phyloP scores from a whole-genome alignment of 92 coral and sea anemone genomes.

The Metridium senile region DNA sequence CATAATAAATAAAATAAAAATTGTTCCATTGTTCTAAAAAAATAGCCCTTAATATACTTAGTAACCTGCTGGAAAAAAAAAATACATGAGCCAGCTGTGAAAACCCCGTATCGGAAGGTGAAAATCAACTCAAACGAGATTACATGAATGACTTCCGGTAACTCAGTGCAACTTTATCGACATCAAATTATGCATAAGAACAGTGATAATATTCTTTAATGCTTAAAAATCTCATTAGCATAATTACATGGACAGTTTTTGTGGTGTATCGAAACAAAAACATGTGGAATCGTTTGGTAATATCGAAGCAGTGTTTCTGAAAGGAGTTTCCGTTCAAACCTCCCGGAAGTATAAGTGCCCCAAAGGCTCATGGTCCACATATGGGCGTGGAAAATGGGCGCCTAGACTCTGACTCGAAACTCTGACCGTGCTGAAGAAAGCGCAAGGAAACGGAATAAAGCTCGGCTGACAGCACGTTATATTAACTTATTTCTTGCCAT shows the following conservation, averaged over 20 bases:
- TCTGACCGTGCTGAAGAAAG: conserved; percentile 34
- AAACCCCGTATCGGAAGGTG: not conserved
- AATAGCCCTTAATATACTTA: too few relatives aligned
- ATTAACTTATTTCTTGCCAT: conserved; percentile 6
- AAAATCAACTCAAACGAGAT: not conserved
- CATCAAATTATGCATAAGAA: not conserved
- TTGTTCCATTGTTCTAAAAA: too few relatives aligned
- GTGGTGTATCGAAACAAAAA: conserved; percentile 28
- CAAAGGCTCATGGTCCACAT: conserved; percentile 34
- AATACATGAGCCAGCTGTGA: not conserved
- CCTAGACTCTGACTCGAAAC: conserved; percentile 35
- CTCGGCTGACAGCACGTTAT: conserved; percentile 8
- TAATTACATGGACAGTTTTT: not conserved
- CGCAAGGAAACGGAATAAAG: conserved; percentile 6
- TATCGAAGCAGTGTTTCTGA: conserved; percentile 42
- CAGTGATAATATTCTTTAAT: not conserved
- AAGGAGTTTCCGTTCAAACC: conserved; percentile 40
- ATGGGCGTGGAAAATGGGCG: conserved; percentile 57
- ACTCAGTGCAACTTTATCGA: not conserved
- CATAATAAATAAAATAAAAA: too few relatives aligned
- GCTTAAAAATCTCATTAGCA: too few relatives aligned
- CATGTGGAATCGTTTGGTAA: conserved; percentile 1
- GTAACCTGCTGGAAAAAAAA: too few relatives aligned
- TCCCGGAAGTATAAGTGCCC: conserved; percentile 47
- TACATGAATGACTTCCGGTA: conserved; percentile 6